A percentile compares a stretch with the other conserved stretches of the same genome.
phyloP scores from a whole-genome alignment of 2,113 vertebrate genomes.

The Ceyx melanurus region DNA sequence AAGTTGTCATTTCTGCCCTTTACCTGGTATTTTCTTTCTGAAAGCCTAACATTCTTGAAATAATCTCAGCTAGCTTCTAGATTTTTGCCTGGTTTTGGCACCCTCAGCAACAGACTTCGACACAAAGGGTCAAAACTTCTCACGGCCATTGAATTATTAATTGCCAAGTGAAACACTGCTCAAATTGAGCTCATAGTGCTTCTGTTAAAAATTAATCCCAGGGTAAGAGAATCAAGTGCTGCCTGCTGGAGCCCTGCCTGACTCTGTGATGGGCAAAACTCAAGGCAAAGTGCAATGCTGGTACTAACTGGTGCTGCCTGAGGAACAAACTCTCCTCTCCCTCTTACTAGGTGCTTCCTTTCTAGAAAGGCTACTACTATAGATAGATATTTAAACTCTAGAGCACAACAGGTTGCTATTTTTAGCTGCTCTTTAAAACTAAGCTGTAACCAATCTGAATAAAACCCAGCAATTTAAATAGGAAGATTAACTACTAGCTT shows the following conservation, averaged over 20 bases:
- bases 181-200: neutral
- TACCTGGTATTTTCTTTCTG: neutral
- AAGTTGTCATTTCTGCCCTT: neutral
- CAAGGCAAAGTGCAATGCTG: neutral
- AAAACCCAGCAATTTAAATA: constrained; percentile 55
- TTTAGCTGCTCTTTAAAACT: constrained; percentile 61
- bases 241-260: neutral
- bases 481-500: constrained; percentile 60
- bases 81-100: neutral
- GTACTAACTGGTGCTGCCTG: neutral
- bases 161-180: accelerated
- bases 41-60: neutral
- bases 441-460: constrained; percentile 62
- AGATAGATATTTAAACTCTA: constrained; percentile 51
- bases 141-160: neutral
- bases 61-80: neutral
- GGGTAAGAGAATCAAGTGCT: neutral
- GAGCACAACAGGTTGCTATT: constrained; percentile 34
- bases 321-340: neutral
- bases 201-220: neutral
- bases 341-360: neutral
- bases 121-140: neutral
- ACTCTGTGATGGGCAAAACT: neutral
- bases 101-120: neutral
- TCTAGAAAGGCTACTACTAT: constrained; percentile 47